Percentiles rank a stretch among this genome's conserved stretches.
These are phyloP conservation scores for Diplolepis rosae DNA, from an alignment of 2,888 invertebrate genomes.

Conservation along the genomic window DNA sequence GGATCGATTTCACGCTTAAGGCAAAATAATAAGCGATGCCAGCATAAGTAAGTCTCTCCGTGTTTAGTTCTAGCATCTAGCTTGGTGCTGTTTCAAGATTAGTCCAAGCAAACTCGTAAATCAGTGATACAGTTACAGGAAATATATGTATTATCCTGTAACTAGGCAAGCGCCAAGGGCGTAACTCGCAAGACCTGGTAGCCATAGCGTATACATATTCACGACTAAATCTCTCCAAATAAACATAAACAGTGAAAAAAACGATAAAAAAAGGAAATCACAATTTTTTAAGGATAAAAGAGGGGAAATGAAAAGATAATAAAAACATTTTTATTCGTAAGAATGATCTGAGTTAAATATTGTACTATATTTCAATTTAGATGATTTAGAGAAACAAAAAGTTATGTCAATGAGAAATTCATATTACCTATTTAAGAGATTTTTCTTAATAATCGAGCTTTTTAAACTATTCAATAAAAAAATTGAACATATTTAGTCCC, in stretches of 20 bases:
- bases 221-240: neutral
- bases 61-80: neutral
- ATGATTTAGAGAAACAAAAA: too few relatives aligned
- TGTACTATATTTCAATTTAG: too few relatives aligned
- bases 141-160: conserved; percentile 59
- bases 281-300: too few relatives aligned
- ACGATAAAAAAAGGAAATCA: neutral
- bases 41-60: neutral
- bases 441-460: too few relatives aligned
- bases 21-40: conserved; percentile 1
- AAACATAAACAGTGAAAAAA: neutral
- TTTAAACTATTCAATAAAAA: too few relatives aligned
- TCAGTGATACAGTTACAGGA: conserved; percentile 56
- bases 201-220: conserved; percentile 15
- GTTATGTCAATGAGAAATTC: too few relatives aligned
- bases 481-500: too few relatives aligned
- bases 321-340: too few relatives aligned
- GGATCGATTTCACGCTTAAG: conserved; percentile 16
- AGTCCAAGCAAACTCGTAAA: conserved; percentile 50
- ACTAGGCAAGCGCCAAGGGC: conserved; percentile 51
- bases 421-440: too few relatives aligned
- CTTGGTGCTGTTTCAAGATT: neutral
- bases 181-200: conserved; percentile 49
- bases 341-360: too few relatives aligned
- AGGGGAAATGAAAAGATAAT: too few relatives aligned